Conservation (phyloP, 2,797 vertebrate genomes). For the Yasuhikotakia modesta region DNA sequence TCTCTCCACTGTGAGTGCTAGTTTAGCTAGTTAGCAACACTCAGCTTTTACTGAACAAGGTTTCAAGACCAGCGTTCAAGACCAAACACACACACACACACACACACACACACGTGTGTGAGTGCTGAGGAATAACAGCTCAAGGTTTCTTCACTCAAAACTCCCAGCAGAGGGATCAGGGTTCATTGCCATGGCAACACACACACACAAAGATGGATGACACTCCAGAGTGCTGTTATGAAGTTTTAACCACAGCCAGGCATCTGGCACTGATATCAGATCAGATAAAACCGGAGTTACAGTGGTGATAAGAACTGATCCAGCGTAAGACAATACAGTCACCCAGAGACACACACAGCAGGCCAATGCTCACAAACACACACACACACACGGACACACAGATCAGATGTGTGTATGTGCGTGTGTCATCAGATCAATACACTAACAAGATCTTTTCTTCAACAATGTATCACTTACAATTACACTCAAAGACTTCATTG, state of each 20-base stretch:
- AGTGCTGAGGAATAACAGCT: slow-evolving; percentile 46
- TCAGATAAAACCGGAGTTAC: slow-evolving; percentile 20
- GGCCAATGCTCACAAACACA: neutral
- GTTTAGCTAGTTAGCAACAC: slow-evolving; percentile 36
- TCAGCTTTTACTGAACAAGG: slow-evolving; percentile 46
- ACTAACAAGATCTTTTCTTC: no score
- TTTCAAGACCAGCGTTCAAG: slow-evolving; percentile 53
- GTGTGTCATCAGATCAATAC: no score
- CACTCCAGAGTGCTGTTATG: slow-evolving; percentile 46
- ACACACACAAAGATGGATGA: slow-evolving; percentile 44
- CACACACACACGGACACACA: neutral
- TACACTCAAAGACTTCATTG: slow-evolving; percentile 32
- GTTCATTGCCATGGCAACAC: slow-evolving; percentile 46
- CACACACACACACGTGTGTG: slow-evolving; percentile 24
- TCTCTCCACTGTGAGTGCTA: slow-evolving; percentile 30
- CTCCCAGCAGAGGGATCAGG: slow-evolving; percentile 54
- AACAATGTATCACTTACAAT: slow-evolving; percentile 30
- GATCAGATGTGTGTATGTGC: no score
- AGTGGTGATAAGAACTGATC: slow-evolving; percentile 29
- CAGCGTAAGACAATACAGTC: slow-evolving; percentile 20
- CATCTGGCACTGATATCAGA: slow-evolving; percentile 41
- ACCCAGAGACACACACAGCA: neutral
- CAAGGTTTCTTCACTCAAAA: slow-evolving; percentile 48
- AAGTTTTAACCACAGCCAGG: slow-evolving; percentile 34
- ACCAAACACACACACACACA: slow-evolving; percentile 50